Evolutionary conservation across 2,888 invertebrate species (phyloP), one percentile per base, ranked within the genome.

Genomic region (Aspidiotus rigidus): DNA sequence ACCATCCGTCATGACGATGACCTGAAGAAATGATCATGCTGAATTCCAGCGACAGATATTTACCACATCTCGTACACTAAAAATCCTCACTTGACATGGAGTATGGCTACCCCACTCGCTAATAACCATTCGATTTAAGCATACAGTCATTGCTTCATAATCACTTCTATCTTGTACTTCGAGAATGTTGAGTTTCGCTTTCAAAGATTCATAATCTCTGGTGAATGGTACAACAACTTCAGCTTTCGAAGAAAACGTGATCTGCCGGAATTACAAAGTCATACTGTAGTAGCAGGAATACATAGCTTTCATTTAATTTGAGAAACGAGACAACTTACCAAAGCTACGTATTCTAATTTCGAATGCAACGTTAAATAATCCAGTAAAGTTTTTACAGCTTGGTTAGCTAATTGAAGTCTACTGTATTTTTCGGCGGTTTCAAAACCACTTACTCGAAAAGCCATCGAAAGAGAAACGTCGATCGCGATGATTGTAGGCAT

Each of bases 71-170:
- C 13, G 44, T 13, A 42, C 41, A 7, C 13, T 42, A 42, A 44
- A 49, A n/a, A 49, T 49, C 3, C 49, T 74, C 76, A 87, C 85
- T 80, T 96, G 94, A 74, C 90, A 89, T 9, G 89, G 86, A 62
- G 89, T 90, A 73, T 89, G 87, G 71, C 86, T 87, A 7, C 94
- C 94, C 96, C 96, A 97, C 77, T 93, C 92, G 67, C 86, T 86
- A 49, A 89, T 81, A 49, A 95, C 84, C 64, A 92, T 81, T 75
- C 86, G 86, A 75, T 87, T 89, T 1, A 91, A 86, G 17, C 89
- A 90, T 74, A 86, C 84, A 3, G 96, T 80, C 62, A 90, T 90
- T 7, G 85, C 83, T 76, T 90, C 88, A 71, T 94, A 83, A 75
- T 88, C 89, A 0, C 94, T 90, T 78, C 91, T 91, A 76, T 95